Evolutionary conservation across 2,888 invertebrate species (phyloP), one percentile per base, ranked within the genome.

Genomic region (Gari tellinella): DNA sequence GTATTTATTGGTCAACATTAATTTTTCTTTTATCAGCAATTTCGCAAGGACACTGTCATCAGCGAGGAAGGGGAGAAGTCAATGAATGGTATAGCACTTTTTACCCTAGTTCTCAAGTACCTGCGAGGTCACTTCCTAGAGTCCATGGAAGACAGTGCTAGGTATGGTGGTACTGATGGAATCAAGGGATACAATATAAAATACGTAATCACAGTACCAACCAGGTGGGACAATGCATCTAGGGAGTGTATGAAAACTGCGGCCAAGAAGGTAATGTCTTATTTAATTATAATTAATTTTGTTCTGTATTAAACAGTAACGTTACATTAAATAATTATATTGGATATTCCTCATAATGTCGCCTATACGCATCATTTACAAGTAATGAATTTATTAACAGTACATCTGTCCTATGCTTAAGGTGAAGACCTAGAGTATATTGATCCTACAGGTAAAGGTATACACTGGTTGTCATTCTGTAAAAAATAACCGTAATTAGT

Each of bases 21-120:
- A 31, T 31, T 4, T 31, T 4, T 31, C 31, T 31, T 10, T 31
- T 31, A 43, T 31, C 69, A 79, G 79, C 75, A 68, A 66, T 70
- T 79, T 21, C 65, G 79, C 2, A 79, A 79, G 41, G 79, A 79
- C 37, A 75, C 74, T 0, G 45, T 72, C 7, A 63, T 79, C 8
- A 38, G 55, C 26, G 79, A 75, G 21, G 79, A 79, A 45, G 79
- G 75, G 5, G 79, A 72, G 10, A 79, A 79, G 46, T 79, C 79
- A 8, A 46, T 79, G 45, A 72, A 72, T 45, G 74, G 57, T 17
- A 63, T 75, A 1, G 40, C 72, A 17, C 43, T 79, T 15, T 79
- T 75, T 23, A 56, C 69, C 2, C 38, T 72, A 7, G 72, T 70
- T 4, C 48, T 75, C 14, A 75, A 75, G 41, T 75, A 56, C 40